phyloP scores from a whole-genome alignment of 2,797 vertebrate species.

The Tinamus major region DNA sequence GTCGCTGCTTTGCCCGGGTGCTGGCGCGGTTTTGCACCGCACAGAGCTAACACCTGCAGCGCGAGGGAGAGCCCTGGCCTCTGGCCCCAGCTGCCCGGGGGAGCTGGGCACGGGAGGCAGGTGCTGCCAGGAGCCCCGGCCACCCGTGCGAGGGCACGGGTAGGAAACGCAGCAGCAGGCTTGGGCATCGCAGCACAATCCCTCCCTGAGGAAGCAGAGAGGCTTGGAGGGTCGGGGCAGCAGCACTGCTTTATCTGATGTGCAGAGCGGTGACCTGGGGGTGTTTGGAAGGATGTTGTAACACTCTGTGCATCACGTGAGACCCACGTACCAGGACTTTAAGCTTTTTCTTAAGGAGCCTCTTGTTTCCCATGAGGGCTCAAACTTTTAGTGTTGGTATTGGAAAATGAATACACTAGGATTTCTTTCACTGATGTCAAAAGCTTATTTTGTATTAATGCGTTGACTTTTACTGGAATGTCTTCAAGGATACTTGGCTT shows the following conservation, averaged over 20 bases:
- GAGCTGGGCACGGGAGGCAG: fast-evolving
- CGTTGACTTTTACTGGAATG: not conserved
- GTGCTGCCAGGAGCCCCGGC: not conserved
- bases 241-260: not conserved
- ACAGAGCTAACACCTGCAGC: not conserved
- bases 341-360: not conserved
- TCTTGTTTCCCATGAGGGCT: not conserved
- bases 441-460: conserved; percentile 21
- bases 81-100: not conserved
- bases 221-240: not conserved
- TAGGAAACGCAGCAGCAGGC: not conserved
- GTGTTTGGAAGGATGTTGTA: not conserved
- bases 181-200: not conserved
- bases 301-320: not conserved
- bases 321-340: not conserved
- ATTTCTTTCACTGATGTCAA: not conserved
- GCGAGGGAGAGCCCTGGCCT: not conserved
- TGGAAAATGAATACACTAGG: not conserved
- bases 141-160: not conserved
- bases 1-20: not conserved
- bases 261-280: not conserved
- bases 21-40: fast-evolving
- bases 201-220: not conserved
- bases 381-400: not conserved
- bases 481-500: conserved; percentile 32